phyloP scores from a whole-genome alignment of 2,888 invertebrate species.

The Synergus japonicus region DNA sequence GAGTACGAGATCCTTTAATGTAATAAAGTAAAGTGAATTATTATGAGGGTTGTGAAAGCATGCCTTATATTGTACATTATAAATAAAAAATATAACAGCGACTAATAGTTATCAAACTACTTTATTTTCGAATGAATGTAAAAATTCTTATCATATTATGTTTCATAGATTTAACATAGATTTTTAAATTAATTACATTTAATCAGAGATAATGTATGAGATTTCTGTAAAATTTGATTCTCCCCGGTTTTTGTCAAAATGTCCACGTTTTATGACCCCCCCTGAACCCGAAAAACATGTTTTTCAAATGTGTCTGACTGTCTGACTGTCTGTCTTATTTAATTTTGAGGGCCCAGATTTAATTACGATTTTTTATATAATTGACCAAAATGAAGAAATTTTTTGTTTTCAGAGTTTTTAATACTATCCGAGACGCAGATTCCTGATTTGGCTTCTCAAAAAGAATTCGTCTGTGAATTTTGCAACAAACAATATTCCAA shows the following conservation, averaged over 20 bases:
- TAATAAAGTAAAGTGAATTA: background rate
- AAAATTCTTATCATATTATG: no score
- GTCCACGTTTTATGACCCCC: no score
- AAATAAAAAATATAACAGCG: background rate
- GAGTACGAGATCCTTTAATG: background rate
- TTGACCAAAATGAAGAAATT: background rate
- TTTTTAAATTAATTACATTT: no score
- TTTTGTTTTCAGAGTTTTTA: slow-evolving; percentile 13
- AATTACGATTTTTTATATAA: background rate
- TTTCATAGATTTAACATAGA: no score
- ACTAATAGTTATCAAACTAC: background rate
- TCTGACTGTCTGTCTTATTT: background rate
- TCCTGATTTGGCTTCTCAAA: background rate
- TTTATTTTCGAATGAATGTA: background rate
- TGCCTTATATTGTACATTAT: background rate
- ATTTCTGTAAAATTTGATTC: no score
- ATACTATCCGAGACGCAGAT: background rate
- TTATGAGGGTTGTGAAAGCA: background rate
- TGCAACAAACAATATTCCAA: slow-evolving; percentile 27
- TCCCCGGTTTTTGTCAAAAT: no score
- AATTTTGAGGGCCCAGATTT: background rate
- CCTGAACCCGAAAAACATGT: no score
- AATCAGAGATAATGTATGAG: no score
- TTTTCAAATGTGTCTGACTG: no score
- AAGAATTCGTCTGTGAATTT: slow-evolving; percentile 20